A percentile compares a stretch with the other conserved stretches of the same genome.
Evolutionary conservation across 1,140 invertebrate genomes (phyloP).

Genomic region (Drosophila santomea): DNA sequence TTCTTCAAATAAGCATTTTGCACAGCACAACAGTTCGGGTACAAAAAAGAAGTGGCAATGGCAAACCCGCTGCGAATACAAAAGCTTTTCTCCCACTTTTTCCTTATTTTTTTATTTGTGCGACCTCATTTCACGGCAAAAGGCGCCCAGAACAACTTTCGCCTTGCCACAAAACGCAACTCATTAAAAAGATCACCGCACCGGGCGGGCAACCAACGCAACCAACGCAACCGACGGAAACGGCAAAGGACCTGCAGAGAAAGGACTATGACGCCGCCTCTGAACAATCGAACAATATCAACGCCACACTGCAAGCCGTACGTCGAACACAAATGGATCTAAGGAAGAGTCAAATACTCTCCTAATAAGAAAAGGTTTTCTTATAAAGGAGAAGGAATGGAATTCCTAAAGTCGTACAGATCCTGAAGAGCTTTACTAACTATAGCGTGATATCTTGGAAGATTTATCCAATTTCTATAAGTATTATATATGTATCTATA

Average conservation of each 20-base stretch:
- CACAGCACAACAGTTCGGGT: constrained; percentile 26
- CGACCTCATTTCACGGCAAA: constrained; percentile 70
- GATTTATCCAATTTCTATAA: too few species aligned
- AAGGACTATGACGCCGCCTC: constrained; percentile 38
- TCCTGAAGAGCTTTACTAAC: neutral
- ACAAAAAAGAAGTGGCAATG: constrained; percentile 29
- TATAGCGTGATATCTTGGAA: too few species aligned
- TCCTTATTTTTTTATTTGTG: constrained; percentile 24
- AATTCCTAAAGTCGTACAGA: neutral
- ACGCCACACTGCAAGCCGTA: constrained; percentile 54
- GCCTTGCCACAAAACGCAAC: constrained; percentile 71
- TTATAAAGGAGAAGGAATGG: neutral
- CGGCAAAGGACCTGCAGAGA: constrained; percentile 19
- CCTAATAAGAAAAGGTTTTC: too few species aligned
- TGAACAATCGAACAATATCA: constrained; percentile 80
- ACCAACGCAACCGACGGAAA: constrained; percentile 30
- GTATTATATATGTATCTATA: too few species aligned
- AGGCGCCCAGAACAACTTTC: constrained; percentile 68
- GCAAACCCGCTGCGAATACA: constrained; percentile 36
- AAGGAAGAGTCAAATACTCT: constrained; percentile 13
- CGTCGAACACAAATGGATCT: constrained; percentile 7
- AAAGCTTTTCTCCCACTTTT: constrained; percentile 45
- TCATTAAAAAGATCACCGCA: constrained; percentile 79
- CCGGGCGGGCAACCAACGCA: constrained; percentile 38
- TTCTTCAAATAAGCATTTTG: constrained; percentile 40